Evolutionary conservation across 2,797 vertebrate genomes (phyloP).

Genomic region (Xenops minutus): DNA sequence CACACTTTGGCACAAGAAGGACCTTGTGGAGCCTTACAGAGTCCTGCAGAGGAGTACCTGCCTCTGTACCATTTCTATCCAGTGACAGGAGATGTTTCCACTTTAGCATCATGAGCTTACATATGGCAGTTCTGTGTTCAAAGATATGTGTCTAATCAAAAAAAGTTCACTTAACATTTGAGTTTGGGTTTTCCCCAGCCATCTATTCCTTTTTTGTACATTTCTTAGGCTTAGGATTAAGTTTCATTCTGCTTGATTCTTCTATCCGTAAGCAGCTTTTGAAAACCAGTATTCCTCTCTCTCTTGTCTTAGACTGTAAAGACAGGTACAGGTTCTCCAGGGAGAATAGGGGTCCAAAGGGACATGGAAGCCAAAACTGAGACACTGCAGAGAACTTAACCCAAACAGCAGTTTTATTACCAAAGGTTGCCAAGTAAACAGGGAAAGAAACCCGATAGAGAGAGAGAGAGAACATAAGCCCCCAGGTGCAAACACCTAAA

Average conservation of each 20-base stretch:
- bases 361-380: no score
- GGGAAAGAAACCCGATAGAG: no score
- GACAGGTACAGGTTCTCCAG: neutral
- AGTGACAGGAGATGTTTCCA: neutral
- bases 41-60: neutral
- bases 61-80: neutral
- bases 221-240: neutral
- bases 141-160: neutral
- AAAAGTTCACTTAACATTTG: neutral
- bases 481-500: no score
- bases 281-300: neutral
- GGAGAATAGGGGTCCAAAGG: no score
- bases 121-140: neutral
- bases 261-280: neutral
- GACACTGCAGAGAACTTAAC: no score
- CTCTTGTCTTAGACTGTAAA: neutral
- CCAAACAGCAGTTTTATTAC: no score
- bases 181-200: neutral
- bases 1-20: rapidly evolving
- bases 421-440: no score
- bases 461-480: no score
- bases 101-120: neutral
- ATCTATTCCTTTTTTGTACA: neutral
- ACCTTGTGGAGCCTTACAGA: neutral
- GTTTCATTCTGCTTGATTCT: neutral